Conservation (phyloP, 2,113 vertebrate species). For the Aspidoscelis tigris region DNA sequence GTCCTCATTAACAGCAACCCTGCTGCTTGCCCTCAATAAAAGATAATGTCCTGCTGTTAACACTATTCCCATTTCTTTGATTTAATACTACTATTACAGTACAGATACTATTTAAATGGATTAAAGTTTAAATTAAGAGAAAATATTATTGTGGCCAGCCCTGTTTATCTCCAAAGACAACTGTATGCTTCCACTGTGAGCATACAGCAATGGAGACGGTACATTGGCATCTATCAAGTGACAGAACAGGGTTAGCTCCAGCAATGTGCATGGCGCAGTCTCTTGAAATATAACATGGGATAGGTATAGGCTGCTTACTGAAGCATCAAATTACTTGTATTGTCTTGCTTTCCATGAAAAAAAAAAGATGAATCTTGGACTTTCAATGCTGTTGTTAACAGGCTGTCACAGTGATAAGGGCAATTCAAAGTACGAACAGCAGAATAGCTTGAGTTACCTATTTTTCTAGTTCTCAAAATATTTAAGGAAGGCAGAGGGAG, state of each 20-base stretch:
- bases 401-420: neutral
- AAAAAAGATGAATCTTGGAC: neutral
- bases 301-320: neutral
- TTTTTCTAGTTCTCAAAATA: neutral
- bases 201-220: conserved; percentile 30
- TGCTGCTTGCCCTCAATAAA: conserved; percentile 80
- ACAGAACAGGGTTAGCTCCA: conserved; percentile 22
- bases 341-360: neutral
- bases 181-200: conserved; percentile 24
- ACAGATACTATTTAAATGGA: conserved; percentile 70
- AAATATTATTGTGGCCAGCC: conserved; percentile 61
- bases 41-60: conserved; percentile 78
- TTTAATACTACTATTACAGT: conserved; percentile 73
- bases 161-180: conserved; percentile 51
- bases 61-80: conserved; percentile 70
- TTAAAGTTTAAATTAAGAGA: conserved; percentile 70
- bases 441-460: neutral
- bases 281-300: conserved; percentile 1
- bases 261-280: neutral
- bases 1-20: conserved; percentile 79
- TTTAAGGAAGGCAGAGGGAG: neutral
- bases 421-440: neutral
- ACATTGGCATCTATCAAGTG: conserved; percentile 20
- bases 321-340: neutral
- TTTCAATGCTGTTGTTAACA: neutral